Percentiles rank a stretch among this genome's conserved stretches.
Conservation (phyloP, 2,888 invertebrate genomes). For the Hoplodrina blanda region DNA sequence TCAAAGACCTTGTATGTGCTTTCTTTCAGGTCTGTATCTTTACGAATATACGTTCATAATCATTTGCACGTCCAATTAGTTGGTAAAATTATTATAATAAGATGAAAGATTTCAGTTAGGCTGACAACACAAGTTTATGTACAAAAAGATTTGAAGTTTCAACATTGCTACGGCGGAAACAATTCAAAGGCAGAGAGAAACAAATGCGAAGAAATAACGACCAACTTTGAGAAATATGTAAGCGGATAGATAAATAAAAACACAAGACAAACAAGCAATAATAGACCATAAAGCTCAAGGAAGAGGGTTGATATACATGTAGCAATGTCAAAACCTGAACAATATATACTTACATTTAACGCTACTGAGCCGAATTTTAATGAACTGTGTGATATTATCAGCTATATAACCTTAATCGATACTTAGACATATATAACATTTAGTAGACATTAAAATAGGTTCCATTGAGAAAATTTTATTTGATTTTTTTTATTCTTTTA, state of each 20-base stretch:
- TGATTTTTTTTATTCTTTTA: conserved; percentile 64
- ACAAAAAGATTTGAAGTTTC: conserved; percentile 78
- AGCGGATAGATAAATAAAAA: conserved; percentile 64
- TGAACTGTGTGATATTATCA: conserved; percentile 79
- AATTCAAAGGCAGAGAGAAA: conserved; percentile 63
- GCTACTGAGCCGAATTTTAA: conserved; percentile 84
- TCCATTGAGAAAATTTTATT: conserved; percentile 81
- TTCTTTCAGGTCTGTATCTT: conserved; percentile 7
- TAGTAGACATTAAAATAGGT: conserved; percentile 87
- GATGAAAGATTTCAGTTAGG: conserved; percentile 52
- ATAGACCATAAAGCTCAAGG: conserved; percentile 62
- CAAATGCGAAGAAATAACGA: conserved; percentile 63
- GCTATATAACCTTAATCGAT: conserved; percentile 82
- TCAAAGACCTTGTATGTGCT: conserved; percentile 5
- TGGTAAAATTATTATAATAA: conserved; percentile 45
- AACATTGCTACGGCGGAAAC: conserved; percentile 85
- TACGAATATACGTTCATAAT: conserved; percentile 14
- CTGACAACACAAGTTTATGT: conserved; percentile 85
- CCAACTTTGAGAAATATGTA: conserved; percentile 88
- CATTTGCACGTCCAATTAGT: conserved; percentile 38
- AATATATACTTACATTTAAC: conserved; percentile 77
- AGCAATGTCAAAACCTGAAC: conserved; percentile 89
- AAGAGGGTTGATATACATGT: conserved; percentile 68
- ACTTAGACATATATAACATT: conserved; percentile 90
- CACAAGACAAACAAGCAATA: conserved; percentile 68